phyloP scores from a whole-genome alignment of 2,113 vertebrate species.

The Daboia siamensis region DNA sequence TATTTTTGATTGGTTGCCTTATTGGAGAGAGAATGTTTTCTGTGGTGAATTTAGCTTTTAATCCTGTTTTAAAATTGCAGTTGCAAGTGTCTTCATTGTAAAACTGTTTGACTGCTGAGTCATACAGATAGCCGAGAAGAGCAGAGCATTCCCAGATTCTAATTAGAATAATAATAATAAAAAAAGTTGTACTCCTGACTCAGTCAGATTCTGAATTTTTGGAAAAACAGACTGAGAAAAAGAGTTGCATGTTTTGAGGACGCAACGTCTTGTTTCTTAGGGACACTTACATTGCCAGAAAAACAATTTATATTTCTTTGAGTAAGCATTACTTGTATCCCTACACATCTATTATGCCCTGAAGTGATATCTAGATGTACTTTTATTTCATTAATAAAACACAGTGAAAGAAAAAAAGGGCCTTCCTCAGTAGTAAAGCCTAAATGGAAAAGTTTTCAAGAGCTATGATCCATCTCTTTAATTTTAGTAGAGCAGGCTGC shows the following conservation, averaged over 20 bases:
- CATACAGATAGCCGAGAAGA: not conserved
- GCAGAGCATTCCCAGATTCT: not conserved
- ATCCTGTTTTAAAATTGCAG: not conserved
- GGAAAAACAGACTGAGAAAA: not conserved
- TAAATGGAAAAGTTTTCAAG: not conserved
- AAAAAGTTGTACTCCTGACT: not conserved
- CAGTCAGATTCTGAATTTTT: not conserved
- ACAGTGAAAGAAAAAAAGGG: not conserved
- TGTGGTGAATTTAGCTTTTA: not conserved
- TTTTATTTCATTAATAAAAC: not conserved
- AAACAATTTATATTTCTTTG: not conserved
- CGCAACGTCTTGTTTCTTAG: not conserved
- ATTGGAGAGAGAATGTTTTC: not conserved
- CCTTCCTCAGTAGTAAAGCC: not conserved
- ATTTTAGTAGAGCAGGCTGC: not conserved
- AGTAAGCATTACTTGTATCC: not conserved
- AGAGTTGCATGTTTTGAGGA: not conserved
- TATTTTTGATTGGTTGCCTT: not conserved
- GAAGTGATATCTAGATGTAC: not conserved
- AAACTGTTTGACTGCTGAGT: not conserved
- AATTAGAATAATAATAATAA: not conserved
- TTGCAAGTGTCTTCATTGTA: not conserved
- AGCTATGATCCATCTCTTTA: not conserved
- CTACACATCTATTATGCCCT: not conserved
- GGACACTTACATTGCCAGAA: not conserved